Conservation (phyloP, 2,797 vertebrate genomes). For the Falco columbarius region DNA sequence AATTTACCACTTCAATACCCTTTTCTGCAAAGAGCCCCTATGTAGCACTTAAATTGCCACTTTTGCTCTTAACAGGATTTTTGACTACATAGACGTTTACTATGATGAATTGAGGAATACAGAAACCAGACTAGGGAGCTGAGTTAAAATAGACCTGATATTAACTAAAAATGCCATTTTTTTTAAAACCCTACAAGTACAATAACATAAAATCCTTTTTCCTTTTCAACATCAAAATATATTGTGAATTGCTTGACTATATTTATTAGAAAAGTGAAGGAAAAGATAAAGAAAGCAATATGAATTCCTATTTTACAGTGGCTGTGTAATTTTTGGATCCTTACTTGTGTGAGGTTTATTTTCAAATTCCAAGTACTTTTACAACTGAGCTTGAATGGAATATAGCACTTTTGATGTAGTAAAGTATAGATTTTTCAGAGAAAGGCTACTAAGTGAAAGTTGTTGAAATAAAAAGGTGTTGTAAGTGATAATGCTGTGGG, state of each 20-base stretch:
- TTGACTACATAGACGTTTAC: fast-evolving
- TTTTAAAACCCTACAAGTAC: not conserved
- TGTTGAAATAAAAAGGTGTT: not conserved
- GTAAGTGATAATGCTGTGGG: not conserved
- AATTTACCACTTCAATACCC: not conserved
- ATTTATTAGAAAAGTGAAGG: not conserved
- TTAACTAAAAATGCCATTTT: not conserved
- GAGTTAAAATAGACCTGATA: not conserved
- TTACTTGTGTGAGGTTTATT: not conserved
- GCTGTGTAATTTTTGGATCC: not conserved
- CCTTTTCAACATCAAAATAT: not conserved
- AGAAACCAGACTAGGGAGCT: not conserved
- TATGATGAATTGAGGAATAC: not conserved
- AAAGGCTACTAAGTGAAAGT: not conserved
- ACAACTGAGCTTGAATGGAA: not conserved
- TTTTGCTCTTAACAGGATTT: not conserved
- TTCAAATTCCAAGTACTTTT: not conserved
- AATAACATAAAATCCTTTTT: not conserved
- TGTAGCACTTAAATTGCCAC: not conserved
- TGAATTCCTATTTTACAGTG: not conserved
- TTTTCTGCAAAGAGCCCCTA: not conserved
- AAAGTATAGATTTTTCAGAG: not conserved
- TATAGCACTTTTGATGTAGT: not conserved
- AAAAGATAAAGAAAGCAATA: not conserved
- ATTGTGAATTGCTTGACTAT: not conserved